These are phyloP conservation scores for Phoxinus phoxinus DNA, from an alignment of 2,113 vertebrate species.

Conservation along the genomic window DNA sequence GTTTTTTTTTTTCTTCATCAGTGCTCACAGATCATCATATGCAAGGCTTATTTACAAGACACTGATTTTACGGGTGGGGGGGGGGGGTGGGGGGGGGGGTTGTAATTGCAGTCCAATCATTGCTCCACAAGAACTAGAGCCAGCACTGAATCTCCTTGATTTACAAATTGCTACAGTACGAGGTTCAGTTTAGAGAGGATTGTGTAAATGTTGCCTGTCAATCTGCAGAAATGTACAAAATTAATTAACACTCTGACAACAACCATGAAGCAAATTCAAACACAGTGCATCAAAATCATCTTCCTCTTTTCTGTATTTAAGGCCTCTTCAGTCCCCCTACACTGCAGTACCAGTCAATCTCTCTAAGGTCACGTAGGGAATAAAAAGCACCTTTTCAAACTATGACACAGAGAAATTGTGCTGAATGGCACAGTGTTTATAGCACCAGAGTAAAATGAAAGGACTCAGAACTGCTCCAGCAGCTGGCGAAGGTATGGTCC, in stretches of 20 bases:
- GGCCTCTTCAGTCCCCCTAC: constrained; percentile 23
- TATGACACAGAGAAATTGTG: constrained; percentile 58
- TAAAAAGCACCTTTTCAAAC: constrained; percentile 54
- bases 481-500: constrained; percentile 95
- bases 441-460: constrained; percentile 67
- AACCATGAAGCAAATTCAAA: constrained; percentile 22
- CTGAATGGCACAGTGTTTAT: constrained; percentile 37
- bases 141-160: constrained; percentile 50
- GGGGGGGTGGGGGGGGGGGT: not conserved
- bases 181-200: not conserved
- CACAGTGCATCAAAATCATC: constrained; percentile 14
- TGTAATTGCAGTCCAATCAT: constrained; percentile 49
- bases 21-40: constrained; percentile 18
- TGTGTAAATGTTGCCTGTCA: constrained; percentile 2
- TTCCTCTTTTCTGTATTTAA: constrained; percentile 16
- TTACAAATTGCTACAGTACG: constrained; percentile 63
- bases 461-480: constrained; percentile 91
- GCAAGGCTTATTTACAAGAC: constrained; percentile 33
- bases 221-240: not conserved
- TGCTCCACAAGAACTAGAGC: constrained; percentile 56
- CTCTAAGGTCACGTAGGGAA: not conserved
- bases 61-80: not conserved
- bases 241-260: not conserved
- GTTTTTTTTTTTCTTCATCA: not conserved
- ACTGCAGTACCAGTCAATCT: not conserved